These are phyloP conservation scores for Plagodis pulveraria DNA, from an alignment of 2,888 invertebrate species.

Conservation along the genomic window DNA sequence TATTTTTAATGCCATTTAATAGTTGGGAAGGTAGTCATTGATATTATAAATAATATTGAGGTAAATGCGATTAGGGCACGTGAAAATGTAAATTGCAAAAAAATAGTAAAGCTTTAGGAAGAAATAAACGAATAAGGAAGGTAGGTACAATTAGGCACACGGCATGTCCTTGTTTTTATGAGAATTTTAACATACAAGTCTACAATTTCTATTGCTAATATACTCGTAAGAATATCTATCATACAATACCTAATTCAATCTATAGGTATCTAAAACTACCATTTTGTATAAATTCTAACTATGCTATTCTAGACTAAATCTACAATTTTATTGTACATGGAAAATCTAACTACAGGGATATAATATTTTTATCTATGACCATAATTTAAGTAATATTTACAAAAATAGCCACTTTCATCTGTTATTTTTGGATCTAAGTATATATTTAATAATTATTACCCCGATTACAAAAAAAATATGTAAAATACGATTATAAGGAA, in stretches of 20 bases:
- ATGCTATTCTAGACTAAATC: conserved; percentile 74
- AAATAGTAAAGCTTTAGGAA: conserved; percentile 37
- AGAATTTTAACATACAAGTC: conserved; percentile 59
- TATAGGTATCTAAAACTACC: conserved; percentile 66
- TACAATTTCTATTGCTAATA: conserved; percentile 65
- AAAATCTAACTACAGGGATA: conserved; percentile 79
- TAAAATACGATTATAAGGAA: conserved; percentile 51
- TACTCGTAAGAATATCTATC: conserved; percentile 63
- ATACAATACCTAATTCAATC: conserved; percentile 74
- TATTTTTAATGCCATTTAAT: conserved; percentile 1
- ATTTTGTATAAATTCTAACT: conserved; percentile 84
- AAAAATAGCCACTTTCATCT: conserved; percentile 80
- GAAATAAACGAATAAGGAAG: conserved; percentile 26
- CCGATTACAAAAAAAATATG: conserved; percentile 50
- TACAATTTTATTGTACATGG: conserved; percentile 83
- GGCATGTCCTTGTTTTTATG: conserved; percentile 51
- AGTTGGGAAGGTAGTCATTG: background rate
- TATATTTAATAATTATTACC: conserved; percentile 51
- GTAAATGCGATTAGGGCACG: background rate
- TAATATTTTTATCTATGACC: conserved; percentile 73
- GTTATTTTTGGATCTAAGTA: conserved; percentile 59
- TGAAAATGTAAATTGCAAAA: background rate
- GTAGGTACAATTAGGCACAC: conserved; percentile 12
- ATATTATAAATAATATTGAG: too few relatives aligned
- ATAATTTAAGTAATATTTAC: conserved; percentile 84